Base-by-base conservation (phyloP, 2,113 vertebrate species). In the Malurus cyaneus region DNA sequence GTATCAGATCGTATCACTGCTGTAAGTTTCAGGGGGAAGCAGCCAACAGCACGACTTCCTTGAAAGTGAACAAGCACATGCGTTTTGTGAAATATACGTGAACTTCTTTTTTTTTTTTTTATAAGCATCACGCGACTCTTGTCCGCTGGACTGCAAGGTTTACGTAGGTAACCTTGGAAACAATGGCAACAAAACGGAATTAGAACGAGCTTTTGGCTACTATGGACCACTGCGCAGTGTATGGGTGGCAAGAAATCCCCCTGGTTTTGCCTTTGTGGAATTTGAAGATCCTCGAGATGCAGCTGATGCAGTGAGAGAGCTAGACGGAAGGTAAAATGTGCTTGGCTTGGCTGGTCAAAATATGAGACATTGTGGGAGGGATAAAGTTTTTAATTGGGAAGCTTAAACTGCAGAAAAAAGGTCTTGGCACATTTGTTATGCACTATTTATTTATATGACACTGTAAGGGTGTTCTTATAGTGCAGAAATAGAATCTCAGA, bases 281-380 rank as follows among this genome's bases (percentile, higher is more conserved):
- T 99, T 99, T 98, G 99, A 99, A 97, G 99, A 99, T 97, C 98
- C 99, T 26, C 98, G 99, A 95, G 99, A 99, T 98, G 99, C 99
- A 88, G 98, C 98, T 57, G 99, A 99, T 98, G 99, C 99, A 92
- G 99, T 99, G n/a, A 98, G 99, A 96, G 99, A 99, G 57, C 97
- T 99, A 92, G 99, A 99, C 97, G 99, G 99, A 98, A 99, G 99
- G 99, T 99, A 99, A 98, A 70, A 32, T 5, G 29, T n/a, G 11
- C 44, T 56, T 26, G 56, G 5, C 17, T 83, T n/a, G 29, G 21
- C 15, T 73, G 8, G 16, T 53, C 18, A 18, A 62, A 41, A 46
- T 9, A 12, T 8, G 21, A 44, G 9, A n/a, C 6, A 3, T 12
- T 32, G 25, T 20, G 49, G 36, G 19, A 25, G 12, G 14, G 39